Conservation (phyloP, 2,113 vertebrate genomes). For the Clarias magur region DNA sequence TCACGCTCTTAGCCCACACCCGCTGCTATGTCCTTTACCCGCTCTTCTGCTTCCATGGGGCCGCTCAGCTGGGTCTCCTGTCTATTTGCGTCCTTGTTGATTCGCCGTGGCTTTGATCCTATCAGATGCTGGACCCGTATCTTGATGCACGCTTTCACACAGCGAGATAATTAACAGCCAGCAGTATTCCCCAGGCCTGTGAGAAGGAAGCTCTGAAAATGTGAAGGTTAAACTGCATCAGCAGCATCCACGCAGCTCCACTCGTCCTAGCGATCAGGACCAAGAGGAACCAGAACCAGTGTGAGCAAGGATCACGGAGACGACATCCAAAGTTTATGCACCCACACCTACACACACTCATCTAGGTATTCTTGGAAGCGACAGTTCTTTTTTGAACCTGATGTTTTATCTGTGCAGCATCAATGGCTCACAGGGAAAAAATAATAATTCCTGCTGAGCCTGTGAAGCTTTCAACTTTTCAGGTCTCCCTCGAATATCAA, state of each 20-base stretch:
- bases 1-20: not conserved
- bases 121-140: not conserved
- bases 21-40: not conserved
- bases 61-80: not conserved
- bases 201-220: not conserved
- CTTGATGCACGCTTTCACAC: not conserved
- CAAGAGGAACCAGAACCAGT: not conserved
- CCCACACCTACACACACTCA: not conserved
- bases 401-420: slow-evolving; percentile 21
- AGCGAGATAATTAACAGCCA: not conserved
- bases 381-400: not conserved
- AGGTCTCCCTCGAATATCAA: slow-evolving; percentile 6
- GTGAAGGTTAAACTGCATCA: not conserved
- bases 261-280: not conserved
- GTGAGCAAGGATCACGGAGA: not conserved
- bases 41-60: not conserved
- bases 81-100: not conserved
- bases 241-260: not conserved
- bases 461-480: slow-evolving; percentile 27
- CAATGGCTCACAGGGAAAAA: slow-evolving; percentile 1
- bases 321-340: not conserved
- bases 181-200: not conserved
- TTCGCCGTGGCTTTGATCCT: not conserved
- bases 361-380: not conserved
- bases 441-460: not conserved